A percentile compares a stretch with the other conserved stretches of the same genome.
phyloP scores from a whole-genome alignment of 2,797 vertebrate species.

The Scomberomorus guttatus region DNA sequence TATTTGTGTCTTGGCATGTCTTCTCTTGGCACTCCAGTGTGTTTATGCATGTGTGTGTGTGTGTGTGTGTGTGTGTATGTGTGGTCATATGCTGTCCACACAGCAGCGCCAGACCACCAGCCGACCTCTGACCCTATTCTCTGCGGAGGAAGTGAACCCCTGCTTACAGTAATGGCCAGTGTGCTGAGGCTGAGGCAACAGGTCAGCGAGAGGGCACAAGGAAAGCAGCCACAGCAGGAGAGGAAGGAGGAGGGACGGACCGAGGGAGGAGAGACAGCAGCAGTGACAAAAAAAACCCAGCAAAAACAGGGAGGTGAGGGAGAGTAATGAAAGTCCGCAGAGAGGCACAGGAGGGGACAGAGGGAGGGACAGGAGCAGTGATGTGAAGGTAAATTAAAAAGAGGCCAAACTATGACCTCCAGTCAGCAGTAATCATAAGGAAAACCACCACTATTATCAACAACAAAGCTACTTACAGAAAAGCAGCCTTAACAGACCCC shows the following conservation, averaged over 20 bases:
- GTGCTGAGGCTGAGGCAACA: constrained; percentile 54
- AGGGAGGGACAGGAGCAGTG: constrained; percentile 9
- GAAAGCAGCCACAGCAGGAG: constrained; percentile 58
- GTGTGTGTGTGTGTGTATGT: constrained; percentile 3
- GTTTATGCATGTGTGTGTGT: constrained; percentile 23
- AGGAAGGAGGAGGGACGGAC: constrained; percentile 9
- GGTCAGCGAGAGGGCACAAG: constrained; percentile 63
- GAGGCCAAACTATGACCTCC: constrained; percentile 42
- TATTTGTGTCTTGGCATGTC: constrained; percentile 43
- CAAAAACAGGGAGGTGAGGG: constrained; percentile 36
- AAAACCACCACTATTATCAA: constrained; percentile 23
- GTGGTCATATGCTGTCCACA: constrained; percentile 32
- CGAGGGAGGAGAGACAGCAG: constrained; percentile 25
- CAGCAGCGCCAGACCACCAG: constrained; percentile 69
- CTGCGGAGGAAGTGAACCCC: constrained; percentile 61
- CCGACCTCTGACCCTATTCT: constrained; percentile 69
- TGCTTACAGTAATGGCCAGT: constrained; percentile 65
- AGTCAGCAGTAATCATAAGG: constrained; percentile 35
- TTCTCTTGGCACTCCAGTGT: neutral
- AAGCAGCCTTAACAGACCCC: neutral
- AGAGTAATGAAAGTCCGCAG: constrained; percentile 57
- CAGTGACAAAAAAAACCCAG: constrained; percentile 28
- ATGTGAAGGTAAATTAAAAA: constrained; percentile 55
- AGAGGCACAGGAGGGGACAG: neutral
- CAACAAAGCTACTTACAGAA: constrained; percentile 1